Conservation (phyloP, 2,888 invertebrate species). For the Cremastinae sp. region DNA sequence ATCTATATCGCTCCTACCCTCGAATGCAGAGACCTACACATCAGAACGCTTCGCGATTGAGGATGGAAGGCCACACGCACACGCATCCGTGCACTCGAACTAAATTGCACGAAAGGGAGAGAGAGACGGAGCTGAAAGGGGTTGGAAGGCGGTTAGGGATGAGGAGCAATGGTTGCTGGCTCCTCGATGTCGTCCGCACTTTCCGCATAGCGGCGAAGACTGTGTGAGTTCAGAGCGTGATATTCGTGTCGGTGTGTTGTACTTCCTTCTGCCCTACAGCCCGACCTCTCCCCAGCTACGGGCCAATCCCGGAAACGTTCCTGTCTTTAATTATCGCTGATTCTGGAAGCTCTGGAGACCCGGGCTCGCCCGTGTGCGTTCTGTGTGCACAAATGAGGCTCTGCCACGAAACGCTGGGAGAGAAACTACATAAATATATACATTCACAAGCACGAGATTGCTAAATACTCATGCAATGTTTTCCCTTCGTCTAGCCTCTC, state of each 20-base stretch:
- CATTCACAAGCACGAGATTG: conserved; percentile 14
- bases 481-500: conserved; percentile 7
- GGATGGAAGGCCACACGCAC: conserved; percentile 60
- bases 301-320: conserved; percentile 71
- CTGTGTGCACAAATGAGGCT: conserved; percentile 39
- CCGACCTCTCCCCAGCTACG: conserved; percentile 65
- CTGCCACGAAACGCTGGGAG: conserved; percentile 13
- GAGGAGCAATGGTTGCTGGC: conserved; percentile 46
- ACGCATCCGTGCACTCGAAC: conserved; percentile 54
- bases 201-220: conserved; percentile 61
- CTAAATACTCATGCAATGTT: conserved; percentile 20
- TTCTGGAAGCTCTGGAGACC: conserved; percentile 55
- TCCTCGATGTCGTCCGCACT: conserved; percentile 68
- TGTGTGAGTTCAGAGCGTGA: conserved; percentile 25
- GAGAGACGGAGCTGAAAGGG: conserved; percentile 6
- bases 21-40: conserved; percentile 45
- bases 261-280: conserved; percentile 55
- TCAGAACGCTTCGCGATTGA: conserved; percentile 15
- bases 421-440: conserved; percentile 5
- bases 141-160: conserved; percentile 30
- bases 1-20: conserved; percentile 59
- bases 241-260: conserved; percentile 34
- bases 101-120: conserved; percentile 50
- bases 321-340: conserved; percentile 64
- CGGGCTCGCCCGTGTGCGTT: conserved; percentile 16